A percentile compares a stretch with the other conserved stretches of the same genome.
These are phyloP conservation scores for Thymelicus acteon DNA, from an alignment of 2,888 invertebrate species.

Conservation along the genomic window DNA sequence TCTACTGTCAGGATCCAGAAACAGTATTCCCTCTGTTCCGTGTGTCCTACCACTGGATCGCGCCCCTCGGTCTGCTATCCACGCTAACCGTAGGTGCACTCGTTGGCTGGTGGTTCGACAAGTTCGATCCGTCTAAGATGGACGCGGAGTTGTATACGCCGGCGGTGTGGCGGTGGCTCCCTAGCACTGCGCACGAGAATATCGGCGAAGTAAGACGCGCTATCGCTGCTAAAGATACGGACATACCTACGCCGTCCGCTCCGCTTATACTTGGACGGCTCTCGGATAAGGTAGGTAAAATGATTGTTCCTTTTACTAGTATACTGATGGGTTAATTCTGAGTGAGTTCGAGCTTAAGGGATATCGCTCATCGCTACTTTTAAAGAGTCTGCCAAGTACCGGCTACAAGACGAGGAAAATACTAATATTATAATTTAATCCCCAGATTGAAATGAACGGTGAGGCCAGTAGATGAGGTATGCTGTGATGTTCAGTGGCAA, in stretches of 20 bases:
- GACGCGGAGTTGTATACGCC: conserved; percentile 76
- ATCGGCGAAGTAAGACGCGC: conserved; percentile 54
- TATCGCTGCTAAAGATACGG: conserved; percentile 43
- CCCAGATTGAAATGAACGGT: conserved; percentile 63
- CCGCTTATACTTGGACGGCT: conserved; percentile 62
- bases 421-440: conserved; percentile 33
- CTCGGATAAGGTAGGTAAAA: conserved; percentile 47
- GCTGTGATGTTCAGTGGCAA: neutral
- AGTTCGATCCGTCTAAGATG: conserved; percentile 53
- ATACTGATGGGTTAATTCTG: no score
- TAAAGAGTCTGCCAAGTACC: no score
- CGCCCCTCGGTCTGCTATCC: conserved; percentile 88
- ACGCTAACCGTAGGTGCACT: conserved; percentile 88
- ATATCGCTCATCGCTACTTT: no score
- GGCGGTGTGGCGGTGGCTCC: conserved; percentile 64
- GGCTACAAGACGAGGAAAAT: no score
- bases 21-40: conserved; percentile 89
- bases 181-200: conserved; percentile 58
- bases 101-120: conserved; percentile 77
- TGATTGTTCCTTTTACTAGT: no score
- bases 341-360: no score
- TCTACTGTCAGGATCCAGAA: conserved; percentile 63
- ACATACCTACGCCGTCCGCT: conserved; percentile 53
- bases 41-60: conserved; percentile 93
- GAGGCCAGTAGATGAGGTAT: conserved; percentile 59